phyloP scores from a whole-genome alignment of 2,888 invertebrate species.

The Aethes cnicana region DNA sequence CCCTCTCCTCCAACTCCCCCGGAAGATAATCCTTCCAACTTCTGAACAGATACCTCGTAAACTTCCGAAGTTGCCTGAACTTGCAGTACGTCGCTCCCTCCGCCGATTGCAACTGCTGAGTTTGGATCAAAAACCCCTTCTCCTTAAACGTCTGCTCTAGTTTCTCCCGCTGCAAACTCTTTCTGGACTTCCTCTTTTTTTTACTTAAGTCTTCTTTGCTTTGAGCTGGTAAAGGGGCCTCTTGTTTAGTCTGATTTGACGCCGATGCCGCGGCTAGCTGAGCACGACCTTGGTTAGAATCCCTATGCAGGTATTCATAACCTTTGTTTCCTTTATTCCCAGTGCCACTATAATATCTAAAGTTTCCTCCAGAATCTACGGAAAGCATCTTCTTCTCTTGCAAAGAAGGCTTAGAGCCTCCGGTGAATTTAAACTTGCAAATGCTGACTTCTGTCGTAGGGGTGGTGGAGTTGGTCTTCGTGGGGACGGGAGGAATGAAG shows the following conservation, averaged over 20 bases:
- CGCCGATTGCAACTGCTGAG: slow-evolving; percentile 95
- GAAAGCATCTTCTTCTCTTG: slow-evolving; percentile 96
- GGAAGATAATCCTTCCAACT: slow-evolving; percentile 97
- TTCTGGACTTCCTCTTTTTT: slow-evolving; percentile 88
- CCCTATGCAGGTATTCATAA: slow-evolving; percentile 89
- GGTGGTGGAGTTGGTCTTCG: slow-evolving; percentile 86
- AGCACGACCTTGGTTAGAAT: slow-evolving; percentile 82
- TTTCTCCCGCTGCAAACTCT: slow-evolving; percentile 93
- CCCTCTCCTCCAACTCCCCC: slow-evolving; percentile 83
- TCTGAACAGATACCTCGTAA: slow-evolving; percentile 94
- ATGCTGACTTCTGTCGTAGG: slow-evolving; percentile 94
- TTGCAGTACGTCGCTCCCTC: slow-evolving; percentile 97
- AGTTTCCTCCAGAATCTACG: slow-evolving; percentile 94
- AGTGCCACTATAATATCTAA: slow-evolving; percentile 92
- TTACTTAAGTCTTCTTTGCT: slow-evolving; percentile 72
- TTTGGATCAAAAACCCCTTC: slow-evolving; percentile 95
- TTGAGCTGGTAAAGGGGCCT: slow-evolving; percentile 38
- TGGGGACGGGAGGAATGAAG: slow-evolving; percentile 91
- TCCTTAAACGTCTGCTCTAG: slow-evolving; percentile 96
- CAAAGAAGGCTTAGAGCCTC: slow-evolving; percentile 92
- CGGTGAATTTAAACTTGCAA: slow-evolving; percentile 96
- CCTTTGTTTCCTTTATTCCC: slow-evolving; percentile 91
- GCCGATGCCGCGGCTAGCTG: slow-evolving; percentile 46
- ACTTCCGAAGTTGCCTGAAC: slow-evolving; percentile 93
- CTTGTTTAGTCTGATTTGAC: slow-evolving; percentile 41